phyloP scores from a whole-genome alignment of 2,888 invertebrate genomes.

The Epinotia bilunana region DNA sequence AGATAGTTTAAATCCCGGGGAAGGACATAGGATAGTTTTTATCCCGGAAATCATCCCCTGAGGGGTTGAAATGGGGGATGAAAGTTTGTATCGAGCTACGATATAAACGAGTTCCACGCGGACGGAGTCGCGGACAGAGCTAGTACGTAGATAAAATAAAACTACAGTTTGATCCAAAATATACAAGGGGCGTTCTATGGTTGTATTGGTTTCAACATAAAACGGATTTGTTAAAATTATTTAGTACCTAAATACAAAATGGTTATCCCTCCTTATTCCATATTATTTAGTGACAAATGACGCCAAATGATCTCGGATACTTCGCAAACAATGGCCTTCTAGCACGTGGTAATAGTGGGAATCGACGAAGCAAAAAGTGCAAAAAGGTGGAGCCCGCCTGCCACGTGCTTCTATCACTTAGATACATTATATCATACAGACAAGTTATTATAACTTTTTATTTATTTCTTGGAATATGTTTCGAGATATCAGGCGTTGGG shows the following conservation, averaged over 20 bases:
- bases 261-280: not conserved
- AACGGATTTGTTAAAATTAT: not conserved
- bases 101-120: too few species aligned
- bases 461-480: not conserved
- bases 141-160: too few species aligned
- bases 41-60: too few species aligned
- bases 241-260: not conserved
- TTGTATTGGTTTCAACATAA: not conserved
- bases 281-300: conserved; percentile 7
- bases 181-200: not conserved
- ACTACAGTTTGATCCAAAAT: too few species aligned
- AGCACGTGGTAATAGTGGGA: conserved; percentile 1
- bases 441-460: conserved; percentile 11
- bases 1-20: too few species aligned
- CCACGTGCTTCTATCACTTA: conserved; percentile 26
- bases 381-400: conserved; percentile 21
- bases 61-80: too few species aligned
- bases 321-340: conserved; percentile 1
- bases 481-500: too few species aligned
- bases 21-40: too few species aligned
- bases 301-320: not conserved
- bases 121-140: too few species aligned
- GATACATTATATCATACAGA: conserved; percentile 2
- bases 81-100: too few species aligned
- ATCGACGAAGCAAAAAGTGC: conserved; percentile 1